These are phyloP conservation scores for Psilanteris sp. DNA, from an alignment of 1,140 invertebrate genomes.

Conservation along the genomic window DNA sequence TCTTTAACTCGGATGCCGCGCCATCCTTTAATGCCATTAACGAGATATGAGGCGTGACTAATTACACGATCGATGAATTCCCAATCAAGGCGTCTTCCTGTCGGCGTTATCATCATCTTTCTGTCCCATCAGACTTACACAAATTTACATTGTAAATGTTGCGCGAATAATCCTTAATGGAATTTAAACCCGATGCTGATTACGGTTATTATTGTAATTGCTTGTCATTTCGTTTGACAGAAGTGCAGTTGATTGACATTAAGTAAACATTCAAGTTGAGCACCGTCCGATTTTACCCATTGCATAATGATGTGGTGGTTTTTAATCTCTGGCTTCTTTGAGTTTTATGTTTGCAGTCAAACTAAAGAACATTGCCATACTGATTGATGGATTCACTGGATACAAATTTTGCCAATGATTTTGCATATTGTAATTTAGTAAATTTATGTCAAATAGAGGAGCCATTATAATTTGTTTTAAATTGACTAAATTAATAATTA, in stretches of 20 bases:
- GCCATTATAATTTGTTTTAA: no score
- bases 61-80: conserved; percentile 76
- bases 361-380: no score
- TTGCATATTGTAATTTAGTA: no score
- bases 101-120: conserved; percentile 68
- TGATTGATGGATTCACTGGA: no score
- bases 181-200: conserved; percentile 46
- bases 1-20: conserved; percentile 20
- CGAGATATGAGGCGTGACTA: conserved; percentile 78
- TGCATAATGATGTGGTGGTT: conserved; percentile 16
- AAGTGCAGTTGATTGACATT: conserved; percentile 35
- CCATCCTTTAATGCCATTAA: conserved; percentile 71
- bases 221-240: conserved; percentile 36
- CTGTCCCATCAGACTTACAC: conserved; percentile 20
- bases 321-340: conserved; percentile 20
- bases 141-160: conserved; percentile 53
- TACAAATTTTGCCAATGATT: no score
- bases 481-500: no score
- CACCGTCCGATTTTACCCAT: neutral
- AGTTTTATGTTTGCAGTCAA: no score
- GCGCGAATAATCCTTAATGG: conserved; percentile 41
- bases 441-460: no score
- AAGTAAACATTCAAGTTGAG: conserved; percentile 27
- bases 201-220: conserved; percentile 54
- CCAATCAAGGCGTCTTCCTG: conserved; percentile 77